Percentiles rank a stretch among this genome's conserved stretches.
These are phyloP conservation scores for Pomacea maculata DNA, from an alignment of 1,140 invertebrate genomes.

Conservation along the genomic window DNA sequence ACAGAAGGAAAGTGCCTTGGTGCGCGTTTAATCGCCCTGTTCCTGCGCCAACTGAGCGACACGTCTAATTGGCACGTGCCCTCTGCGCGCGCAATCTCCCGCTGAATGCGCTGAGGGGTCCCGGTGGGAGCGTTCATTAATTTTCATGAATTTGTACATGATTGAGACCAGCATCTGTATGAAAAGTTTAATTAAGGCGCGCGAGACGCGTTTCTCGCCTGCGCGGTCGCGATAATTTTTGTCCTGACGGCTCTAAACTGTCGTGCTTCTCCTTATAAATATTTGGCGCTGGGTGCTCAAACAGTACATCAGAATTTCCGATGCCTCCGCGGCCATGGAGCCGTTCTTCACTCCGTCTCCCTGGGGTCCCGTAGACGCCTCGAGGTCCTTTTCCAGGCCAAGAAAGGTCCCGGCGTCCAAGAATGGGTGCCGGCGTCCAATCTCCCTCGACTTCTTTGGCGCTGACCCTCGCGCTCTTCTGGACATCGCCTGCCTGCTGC, in stretches of 20 bases:
- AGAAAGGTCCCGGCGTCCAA: background rate
- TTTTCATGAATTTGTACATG: conserved; percentile 39
- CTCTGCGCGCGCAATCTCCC: conserved; percentile 22
- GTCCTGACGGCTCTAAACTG: conserved; percentile 14
- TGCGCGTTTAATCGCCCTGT: conserved; percentile 28
- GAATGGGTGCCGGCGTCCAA: conserved; percentile 17
- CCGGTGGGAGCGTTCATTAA: conserved; percentile 33
- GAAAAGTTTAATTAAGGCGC: conserved; percentile 31
- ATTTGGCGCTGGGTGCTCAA: conserved; percentile 27
- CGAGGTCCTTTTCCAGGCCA: background rate
- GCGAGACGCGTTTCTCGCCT: background rate
- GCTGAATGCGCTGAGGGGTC: conserved; percentile 9
- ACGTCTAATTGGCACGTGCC: conserved; percentile 32
- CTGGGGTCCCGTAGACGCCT: background rate
- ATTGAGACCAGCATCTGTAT: conserved; percentile 28
- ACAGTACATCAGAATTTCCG: conserved; percentile 27
- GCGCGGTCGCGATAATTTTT: conserved; percentile 1
- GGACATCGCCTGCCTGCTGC: background rate
- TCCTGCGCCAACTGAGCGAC: conserved; percentile 14
- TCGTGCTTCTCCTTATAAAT: conserved; percentile 28
- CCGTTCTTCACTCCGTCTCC: background rate
- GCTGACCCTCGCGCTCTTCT: background rate
- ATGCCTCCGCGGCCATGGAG: background rate
- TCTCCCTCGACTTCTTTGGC: conserved; percentile 1
- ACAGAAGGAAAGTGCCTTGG: conserved; percentile 6